These are phyloP conservation scores for human DNA, from an alignment of 2,113 vertebrate species.

Conservation along the genomic window GRCh38 chrX:113659001-113659500, in stretches of 20 bases:
- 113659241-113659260: background rate
- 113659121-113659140: background rate
- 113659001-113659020: background rate
- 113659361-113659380: background rate
- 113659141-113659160: background rate
- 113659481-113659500: background rate
- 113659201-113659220: background rate
- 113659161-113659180: background rate
- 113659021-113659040: background rate
- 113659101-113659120: background rate
- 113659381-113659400: background rate
- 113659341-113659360: background rate
- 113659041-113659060: background rate
- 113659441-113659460: background rate
- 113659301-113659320: no score
- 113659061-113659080: background rate
- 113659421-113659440: background rate
- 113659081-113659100: background rate
- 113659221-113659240: background rate
- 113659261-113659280: background rate
- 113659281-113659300: background rate
- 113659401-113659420: background rate
- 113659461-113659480: background rate
- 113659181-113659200: background rate
- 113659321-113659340: background rate